Conservation (phyloP, 2,113 vertebrate genomes). For the Gorsachius goisagi region DNA sequence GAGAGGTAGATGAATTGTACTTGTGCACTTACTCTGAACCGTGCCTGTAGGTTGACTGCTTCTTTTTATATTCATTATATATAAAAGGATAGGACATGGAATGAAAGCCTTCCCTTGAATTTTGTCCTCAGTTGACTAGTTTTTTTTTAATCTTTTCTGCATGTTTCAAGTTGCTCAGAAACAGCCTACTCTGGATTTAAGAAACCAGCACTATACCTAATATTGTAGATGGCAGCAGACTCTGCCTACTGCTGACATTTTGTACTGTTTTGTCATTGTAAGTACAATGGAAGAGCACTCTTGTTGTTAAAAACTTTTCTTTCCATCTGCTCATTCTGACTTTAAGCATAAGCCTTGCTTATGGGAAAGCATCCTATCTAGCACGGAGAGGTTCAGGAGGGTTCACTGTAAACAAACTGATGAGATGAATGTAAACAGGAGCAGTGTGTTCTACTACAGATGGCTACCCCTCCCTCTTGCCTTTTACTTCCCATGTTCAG, state of each 20-base stretch:
- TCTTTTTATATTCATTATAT: background rate
- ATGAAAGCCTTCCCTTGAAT: conserved; percentile 5
- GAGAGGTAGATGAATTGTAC: background rate
- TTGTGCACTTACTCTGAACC: background rate
- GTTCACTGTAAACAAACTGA: conserved; percentile 66
- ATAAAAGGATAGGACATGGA: background rate
- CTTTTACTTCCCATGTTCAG: conserved; percentile 4
- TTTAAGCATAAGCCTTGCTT: conserved; percentile 52
- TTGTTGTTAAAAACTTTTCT: conserved; percentile 54
- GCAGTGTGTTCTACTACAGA: conserved; percentile 46
- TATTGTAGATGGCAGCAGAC: background rate
- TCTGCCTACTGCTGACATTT: conserved; percentile 44
- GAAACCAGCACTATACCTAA: background rate
- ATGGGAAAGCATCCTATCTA: conserved; percentile 37
- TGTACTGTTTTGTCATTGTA: conserved; percentile 18
- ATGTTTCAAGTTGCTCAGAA: conserved; percentile 50
- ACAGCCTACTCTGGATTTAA: conserved; percentile 8
- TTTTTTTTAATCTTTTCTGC: background rate
- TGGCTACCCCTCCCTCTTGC: conserved; percentile 32
- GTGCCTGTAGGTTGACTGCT: background rate
- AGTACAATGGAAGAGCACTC: conserved; percentile 50
- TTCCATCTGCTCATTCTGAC: conserved; percentile 65
- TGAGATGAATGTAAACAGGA: conserved; percentile 54
- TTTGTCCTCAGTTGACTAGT: background rate
- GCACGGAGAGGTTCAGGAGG: conserved; percentile 47